These are phyloP conservation scores for Drosophila paulistorum DNA, from an alignment of 1,140 invertebrate species.

Conservation along the genomic window DNA sequence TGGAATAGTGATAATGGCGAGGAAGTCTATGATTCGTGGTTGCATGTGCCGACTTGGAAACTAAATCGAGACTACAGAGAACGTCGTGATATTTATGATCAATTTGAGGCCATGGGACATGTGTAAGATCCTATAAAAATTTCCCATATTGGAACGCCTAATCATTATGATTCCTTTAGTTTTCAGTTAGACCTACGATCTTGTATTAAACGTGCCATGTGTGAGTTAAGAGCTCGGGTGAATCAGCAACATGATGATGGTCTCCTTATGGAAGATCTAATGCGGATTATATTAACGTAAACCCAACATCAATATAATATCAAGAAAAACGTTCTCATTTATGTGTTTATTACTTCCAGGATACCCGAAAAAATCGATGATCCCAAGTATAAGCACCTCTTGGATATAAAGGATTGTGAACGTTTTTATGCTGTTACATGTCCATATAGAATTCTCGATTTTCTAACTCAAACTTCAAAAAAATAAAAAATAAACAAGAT, in stretches of 20 bases:
- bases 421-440: slow-evolving; percentile 50
- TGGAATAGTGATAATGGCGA: background rate
- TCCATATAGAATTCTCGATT: slow-evolving; percentile 57
- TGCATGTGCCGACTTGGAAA: slow-evolving; percentile 61
- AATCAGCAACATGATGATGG: slow-evolving; percentile 24
- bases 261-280: slow-evolving; percentile 58
- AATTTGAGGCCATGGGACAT: slow-evolving; percentile 60
- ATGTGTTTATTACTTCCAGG: slow-evolving; percentile 13
- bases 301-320: background rate
- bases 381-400: slow-evolving; percentile 44
- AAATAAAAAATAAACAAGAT: background rate
- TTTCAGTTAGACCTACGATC: slow-evolving; percentile 54
- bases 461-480: slow-evolving; percentile 28
- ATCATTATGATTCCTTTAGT: slow-evolving; percentile 9
- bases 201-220: slow-evolving; percentile 69
- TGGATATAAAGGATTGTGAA: slow-evolving; percentile 32
- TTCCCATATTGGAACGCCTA: too few relatives aligned
- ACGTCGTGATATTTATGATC: slow-evolving; percentile 58
- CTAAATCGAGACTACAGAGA: slow-evolving; percentile 61
- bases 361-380: slow-evolving; percentile 48
- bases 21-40: slow-evolving; percentile 50
- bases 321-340: background rate
- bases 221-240: slow-evolving; percentile 43
- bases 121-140: slow-evolving; percentile 27
- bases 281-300: slow-evolving; percentile 61